A percentile compares a stretch with the other conserved stretches of the same genome.
Conservation (phyloP, 2,797 vertebrate species). For the Morus bassanus region DNA sequence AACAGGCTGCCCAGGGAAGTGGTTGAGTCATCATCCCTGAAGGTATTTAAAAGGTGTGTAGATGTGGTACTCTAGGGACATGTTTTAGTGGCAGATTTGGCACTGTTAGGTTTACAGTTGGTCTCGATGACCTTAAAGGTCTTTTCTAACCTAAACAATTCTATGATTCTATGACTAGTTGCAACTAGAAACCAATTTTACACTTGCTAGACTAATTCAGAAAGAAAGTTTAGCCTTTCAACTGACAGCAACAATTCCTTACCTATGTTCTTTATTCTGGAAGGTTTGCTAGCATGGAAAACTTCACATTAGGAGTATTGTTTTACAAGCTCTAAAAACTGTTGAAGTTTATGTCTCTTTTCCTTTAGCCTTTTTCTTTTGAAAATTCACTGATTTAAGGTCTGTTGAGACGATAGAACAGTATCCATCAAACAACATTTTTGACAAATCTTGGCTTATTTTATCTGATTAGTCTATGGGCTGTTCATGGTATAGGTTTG, state of each 20-base stretch:
- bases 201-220: not conserved
- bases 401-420: not conserved
- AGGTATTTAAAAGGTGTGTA: no score
- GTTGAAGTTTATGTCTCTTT: not conserved
- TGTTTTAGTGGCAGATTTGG: not conserved
- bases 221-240: not conserved
- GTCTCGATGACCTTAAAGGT: not conserved
- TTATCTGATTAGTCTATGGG: not conserved
- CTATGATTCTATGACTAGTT: not conserved
- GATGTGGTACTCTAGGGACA: no score
- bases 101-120: not conserved
- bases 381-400: not conserved
- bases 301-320: not conserved
- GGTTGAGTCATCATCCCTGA: no score
- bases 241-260: not conserved
- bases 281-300: not conserved
- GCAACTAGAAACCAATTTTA: not conserved
- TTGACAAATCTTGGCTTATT: not conserved
- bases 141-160: not conserved
- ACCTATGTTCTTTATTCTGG: not conserved
- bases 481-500: not conserved
- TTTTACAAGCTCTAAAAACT: not conserved
- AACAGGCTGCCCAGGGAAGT: no score
- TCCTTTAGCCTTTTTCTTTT: not conserved
- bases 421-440: not conserved